Percentiles rank a stretch among this genome's conserved stretches.
Evolutionary conservation across 2,888 invertebrate genomes (phyloP).

Genomic region (Drosophila pegasa): DNA sequence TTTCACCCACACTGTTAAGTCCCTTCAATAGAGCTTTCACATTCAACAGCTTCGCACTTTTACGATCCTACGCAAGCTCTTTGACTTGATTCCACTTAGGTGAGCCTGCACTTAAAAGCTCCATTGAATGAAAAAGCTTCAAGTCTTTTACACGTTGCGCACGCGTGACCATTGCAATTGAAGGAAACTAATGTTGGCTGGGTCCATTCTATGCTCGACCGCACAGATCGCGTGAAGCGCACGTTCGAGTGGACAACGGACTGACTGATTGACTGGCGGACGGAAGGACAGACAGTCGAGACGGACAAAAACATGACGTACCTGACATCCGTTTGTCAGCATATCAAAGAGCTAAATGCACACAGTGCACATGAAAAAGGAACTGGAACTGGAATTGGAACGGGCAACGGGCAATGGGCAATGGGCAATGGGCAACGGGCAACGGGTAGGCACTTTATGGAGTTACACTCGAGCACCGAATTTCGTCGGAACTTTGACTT

Average conservation of each 20-base stretch:
- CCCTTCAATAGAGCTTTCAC: not conserved
- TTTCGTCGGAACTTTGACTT: constrained; percentile 41
- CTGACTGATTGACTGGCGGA: constrained; percentile 2
- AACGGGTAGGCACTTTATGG: not conserved
- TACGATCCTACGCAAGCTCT: not conserved
- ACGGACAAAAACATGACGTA: constrained; percentile 46
- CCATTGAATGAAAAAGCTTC: constrained; percentile 11
- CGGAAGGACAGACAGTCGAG: not conserved
- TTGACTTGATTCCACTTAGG: not conserved
- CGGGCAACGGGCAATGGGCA: not conserved
- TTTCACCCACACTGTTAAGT: too few relatives aligned
- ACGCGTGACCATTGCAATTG: constrained; percentile 42
- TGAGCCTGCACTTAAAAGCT: not conserved
- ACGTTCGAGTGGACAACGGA: constrained; percentile 43
- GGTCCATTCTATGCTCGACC: constrained; percentile 42
- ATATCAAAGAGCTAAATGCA: constrained; percentile 35
- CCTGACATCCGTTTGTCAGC: constrained; percentile 66
- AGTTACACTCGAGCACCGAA: constrained; percentile 5
- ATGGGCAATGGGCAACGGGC: not conserved
- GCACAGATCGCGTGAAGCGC: constrained; percentile 63
- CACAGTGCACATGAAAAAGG: constrained; percentile 13
- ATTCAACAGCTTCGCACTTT: not conserved
- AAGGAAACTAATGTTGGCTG: constrained; percentile 1
- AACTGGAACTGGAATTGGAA: constrained; percentile 21
- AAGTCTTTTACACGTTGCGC: constrained; percentile 11